Conservation (phyloP, 2,888 invertebrate species). For the Emmelina monodactyla region DNA sequence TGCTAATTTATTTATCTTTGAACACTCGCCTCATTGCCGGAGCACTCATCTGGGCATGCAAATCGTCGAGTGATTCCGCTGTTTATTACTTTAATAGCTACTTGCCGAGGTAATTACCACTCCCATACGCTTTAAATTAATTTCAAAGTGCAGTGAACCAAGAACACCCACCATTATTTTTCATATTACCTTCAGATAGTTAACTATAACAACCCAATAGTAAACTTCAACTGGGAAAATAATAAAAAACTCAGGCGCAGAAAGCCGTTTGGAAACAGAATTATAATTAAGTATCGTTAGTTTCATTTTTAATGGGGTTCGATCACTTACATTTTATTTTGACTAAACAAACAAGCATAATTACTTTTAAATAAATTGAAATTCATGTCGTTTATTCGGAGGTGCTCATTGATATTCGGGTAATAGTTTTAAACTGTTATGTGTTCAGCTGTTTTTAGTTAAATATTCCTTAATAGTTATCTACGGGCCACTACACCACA, state of each 20-base stretch:
- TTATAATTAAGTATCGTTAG: too few relatives aligned
- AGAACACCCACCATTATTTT: constrained; percentile 42
- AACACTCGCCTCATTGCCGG: too few relatives aligned
- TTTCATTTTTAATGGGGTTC: too few relatives aligned
- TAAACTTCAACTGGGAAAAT: too few relatives aligned
- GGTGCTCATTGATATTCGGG: constrained; percentile 30
- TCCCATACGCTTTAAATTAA: constrained; percentile 58
- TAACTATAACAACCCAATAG: too few relatives aligned
- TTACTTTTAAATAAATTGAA: constrained; percentile 27
- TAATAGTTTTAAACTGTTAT: constrained; percentile 23
- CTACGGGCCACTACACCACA: constrained; percentile 32
- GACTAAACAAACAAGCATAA: constrained; percentile 31
- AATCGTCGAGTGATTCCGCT: constrained; percentile 38
- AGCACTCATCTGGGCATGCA: constrained; percentile 38
- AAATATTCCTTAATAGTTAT: constrained; percentile 37
- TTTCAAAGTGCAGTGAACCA: constrained; percentile 43
- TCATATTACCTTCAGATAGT: constrained; percentile 38
- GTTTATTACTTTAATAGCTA: constrained; percentile 46
- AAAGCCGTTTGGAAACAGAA: too few relatives aligned
- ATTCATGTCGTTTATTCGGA: constrained; percentile 17
- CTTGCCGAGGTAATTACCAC: constrained; percentile 42
- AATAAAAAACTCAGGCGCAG: too few relatives aligned
- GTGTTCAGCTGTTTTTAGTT: constrained; percentile 31
- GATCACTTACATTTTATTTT: too few relatives aligned
- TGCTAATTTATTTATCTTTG: too few relatives aligned